Base-by-base conservation (phyloP, 2,888 invertebrate genomes). In the Anarsia innoxiella region DNA sequence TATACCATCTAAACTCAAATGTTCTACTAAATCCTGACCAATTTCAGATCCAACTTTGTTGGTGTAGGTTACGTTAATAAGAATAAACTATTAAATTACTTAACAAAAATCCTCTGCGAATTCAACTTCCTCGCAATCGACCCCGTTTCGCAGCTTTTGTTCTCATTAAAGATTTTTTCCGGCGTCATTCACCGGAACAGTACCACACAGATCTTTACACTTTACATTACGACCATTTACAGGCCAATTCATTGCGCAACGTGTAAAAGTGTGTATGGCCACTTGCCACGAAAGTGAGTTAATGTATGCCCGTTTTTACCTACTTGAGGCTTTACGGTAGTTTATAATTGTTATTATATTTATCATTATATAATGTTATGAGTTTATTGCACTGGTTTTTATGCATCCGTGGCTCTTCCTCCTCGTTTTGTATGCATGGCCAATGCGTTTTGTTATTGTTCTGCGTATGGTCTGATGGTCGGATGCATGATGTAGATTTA, bases 241-340 rank as follows among this genome's bases (percentile, higher is more conserved):
- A 53, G 45, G 11, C 12, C 16, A 49, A 37, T 44, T 38, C 50
- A 53, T 70, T 68, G 66, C 65, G 59, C 66, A 70, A 79, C 49
- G 41, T 46, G 59, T 46, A 69, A 74, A 74, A 73, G 69, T 71
- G 73, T 68, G 62, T 66, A 64, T 61, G 67, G 59, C 40, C 47
- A 49, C 50, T 58, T 51, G 62, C 53, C 63, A 62, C 64, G 80
- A 82, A 76, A 82, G 79, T 66, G 75, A 80, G 70, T 72, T 76
- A 72, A 72, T 75, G 46, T 52, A 65, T 66, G 60, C 60, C 34
- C 29, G 42, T 49, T 45, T 47, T 47, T 49, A 44, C 45, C 43
- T 37, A 31, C 35, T 30, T 29, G 30, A 19, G 13, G 35, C 26
- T 36, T 26, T 39, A 36, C 23, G n/a, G 26, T 37, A 11, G 32